A percentile compares a stretch with the other conserved stretches of the same genome.
Evolutionary conservation across 2,797 vertebrate species (phyloP).

Genomic region (Periparus ater): DNA sequence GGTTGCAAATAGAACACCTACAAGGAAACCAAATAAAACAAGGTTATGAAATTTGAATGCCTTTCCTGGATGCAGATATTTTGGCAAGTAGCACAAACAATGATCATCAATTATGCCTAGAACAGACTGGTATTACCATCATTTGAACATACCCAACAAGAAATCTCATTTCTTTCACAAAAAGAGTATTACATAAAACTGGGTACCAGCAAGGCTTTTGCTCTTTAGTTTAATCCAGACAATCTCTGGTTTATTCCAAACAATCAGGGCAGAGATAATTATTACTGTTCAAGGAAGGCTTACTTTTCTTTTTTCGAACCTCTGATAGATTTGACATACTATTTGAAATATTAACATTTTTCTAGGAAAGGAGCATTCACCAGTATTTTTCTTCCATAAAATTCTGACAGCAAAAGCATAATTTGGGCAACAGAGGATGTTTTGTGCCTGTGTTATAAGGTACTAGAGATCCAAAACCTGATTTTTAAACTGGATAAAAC

Average conservation of each 20-base stretch:
- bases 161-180: neutral
- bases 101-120: neutral
- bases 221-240: neutral
- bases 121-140: neutral
- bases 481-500: neutral
- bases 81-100: neutral
- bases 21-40: neutral
- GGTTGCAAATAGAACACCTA: neutral
- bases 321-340: neutral
- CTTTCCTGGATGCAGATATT: neutral
- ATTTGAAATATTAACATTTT: neutral
- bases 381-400: neutral
- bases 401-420: neutral
- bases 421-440: neutral
- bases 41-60: neutral
- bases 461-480: neutral
- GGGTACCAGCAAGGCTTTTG: neutral
- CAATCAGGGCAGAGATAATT: neutral
- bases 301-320: neutral
- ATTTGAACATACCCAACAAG: neutral
- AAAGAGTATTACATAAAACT: neutral
- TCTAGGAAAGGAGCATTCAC: neutral
- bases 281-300: neutral
- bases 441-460: neutral
- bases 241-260: neutral